phyloP scores from a whole-genome alignment of 2,888 invertebrate genomes.

The Xanthostigma xanthostigma region DNA sequence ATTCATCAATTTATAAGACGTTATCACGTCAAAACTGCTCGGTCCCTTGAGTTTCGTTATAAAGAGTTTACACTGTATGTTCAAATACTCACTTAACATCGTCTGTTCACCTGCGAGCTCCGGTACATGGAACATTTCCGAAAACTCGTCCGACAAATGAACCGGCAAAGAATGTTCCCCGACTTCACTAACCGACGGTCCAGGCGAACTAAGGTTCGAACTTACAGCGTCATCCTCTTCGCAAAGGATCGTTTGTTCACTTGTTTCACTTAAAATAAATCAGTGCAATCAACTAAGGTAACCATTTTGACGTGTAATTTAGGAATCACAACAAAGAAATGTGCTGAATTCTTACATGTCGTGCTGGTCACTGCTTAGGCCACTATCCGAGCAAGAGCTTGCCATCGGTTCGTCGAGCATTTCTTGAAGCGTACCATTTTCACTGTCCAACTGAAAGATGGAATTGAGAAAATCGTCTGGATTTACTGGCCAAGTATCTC shows the following conservation, averaged over 20 bases:
- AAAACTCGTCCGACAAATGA: background rate
- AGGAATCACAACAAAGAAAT: background rate
- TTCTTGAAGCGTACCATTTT: conserved; percentile 32
- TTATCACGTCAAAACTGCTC: too few relatives aligned
- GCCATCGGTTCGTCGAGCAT: conserved; percentile 35
- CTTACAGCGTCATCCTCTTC: conserved; percentile 6
- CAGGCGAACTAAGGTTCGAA: conserved; percentile 13
- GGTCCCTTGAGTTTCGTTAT: too few relatives aligned
- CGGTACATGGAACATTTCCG: conserved; percentile 5
- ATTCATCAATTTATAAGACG: too few relatives aligned
- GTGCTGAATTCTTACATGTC: conserved; percentile 32
- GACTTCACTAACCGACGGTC: conserved; percentile 13
- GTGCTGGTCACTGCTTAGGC: conserved; percentile 46
- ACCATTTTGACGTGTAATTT: background rate
- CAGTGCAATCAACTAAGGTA: background rate
- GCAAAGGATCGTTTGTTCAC: background rate
- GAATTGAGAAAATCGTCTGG: conserved; percentile 52
- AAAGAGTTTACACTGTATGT: too few relatives aligned
- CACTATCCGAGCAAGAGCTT: conserved; percentile 49
- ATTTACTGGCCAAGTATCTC: conserved; percentile 31
- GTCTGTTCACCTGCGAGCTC: conserved; percentile 19
- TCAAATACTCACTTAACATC: background rate
- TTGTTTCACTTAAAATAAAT: background rate
- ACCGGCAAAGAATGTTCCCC: conserved; percentile 11
- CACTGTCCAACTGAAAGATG: conserved; percentile 47